Base-by-base conservation (phyloP, 2,797 vertebrate species). In the Cirrhinus molitorella region DNA sequence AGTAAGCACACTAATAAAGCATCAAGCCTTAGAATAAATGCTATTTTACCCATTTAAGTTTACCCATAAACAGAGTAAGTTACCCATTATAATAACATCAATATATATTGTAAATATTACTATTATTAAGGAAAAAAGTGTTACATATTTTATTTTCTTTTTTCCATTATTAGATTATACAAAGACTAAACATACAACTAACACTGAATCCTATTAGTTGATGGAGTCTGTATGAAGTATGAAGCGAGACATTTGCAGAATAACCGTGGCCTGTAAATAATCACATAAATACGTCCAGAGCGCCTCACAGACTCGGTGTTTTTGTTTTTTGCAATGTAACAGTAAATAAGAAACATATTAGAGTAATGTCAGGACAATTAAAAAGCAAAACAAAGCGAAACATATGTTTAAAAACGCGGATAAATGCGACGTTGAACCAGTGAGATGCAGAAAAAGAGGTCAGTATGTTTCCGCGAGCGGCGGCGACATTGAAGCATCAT, bases 381-480 rank as follows among this genome's bases (percentile, higher is more conserved):
- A 47, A 68, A 49, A 51, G 23, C 13, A 28, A 63, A 63, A 23
- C 66, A 19, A 78, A 70, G 8, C 51, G 6, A 12, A 31, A 21
- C 7, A 43, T 3, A 14, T 21, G 43, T 82, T 74, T 71, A 71
- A 71, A n/a, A 80, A 59, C 23, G 61, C 53, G 4, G 8, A 43
- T 23, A 19, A 77, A 70, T 31, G 43, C 40, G 61, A 45, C 2
- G 66, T 16, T 19, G 43, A 51, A 40, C 21, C n/a, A 51, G 13
- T 65, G 65, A 72, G 47, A 34, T 57, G 49, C 31, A 17, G 76
- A 80, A 89, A 85, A 91, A 19, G 83, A 91, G 89, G 89, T 92
- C 87, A 88, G 90, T 88, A 87, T 88, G 86, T 89, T 90, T 88
- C 81, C 65, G 63, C 63, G 81, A 83, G 63, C 81, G 81, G 73